phyloP scores from a whole-genome alignment of 2,113 vertebrate species.

The Thinocorus orbignyianus region DNA sequence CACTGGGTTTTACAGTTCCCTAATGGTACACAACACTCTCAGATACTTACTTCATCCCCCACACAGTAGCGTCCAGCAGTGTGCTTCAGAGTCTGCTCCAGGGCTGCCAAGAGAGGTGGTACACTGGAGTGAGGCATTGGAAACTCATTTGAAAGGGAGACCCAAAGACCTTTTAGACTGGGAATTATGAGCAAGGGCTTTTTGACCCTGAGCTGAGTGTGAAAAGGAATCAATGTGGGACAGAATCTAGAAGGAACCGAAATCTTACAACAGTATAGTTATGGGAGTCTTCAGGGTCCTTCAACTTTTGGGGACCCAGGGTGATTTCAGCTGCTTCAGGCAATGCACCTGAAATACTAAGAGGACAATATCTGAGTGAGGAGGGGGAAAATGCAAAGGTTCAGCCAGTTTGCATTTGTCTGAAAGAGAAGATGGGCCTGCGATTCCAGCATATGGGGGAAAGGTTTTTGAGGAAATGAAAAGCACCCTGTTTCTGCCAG shows the following conservation, averaged over 20 bases:
- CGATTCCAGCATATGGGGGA: not conserved
- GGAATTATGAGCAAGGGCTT: not conserved
- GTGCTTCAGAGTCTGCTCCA: conserved; percentile 85
- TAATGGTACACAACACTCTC: not conserved
- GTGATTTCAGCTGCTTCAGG: not conserved
- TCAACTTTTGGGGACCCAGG: not conserved
- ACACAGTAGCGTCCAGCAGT: conserved; percentile 89
- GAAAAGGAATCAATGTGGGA: not conserved
- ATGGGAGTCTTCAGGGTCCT: not conserved
- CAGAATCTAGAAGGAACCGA: not conserved
- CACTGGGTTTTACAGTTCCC: not conserved
- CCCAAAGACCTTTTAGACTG: not conserved
- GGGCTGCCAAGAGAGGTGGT: conserved; percentile 75
- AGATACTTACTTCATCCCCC: conserved; percentile 85
- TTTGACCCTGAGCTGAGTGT: not conserved
- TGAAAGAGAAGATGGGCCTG: not conserved
- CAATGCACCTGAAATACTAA: not conserved
- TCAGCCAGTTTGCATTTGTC: not conserved
- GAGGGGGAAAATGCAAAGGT: not conserved
- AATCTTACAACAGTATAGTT: not conserved
- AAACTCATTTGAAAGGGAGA: not conserved
- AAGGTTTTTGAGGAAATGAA: not conserved
- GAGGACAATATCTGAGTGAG: not conserved
- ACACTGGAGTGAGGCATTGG: not conserved
- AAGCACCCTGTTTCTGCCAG: not conserved